These are phyloP conservation scores for Athalia rosae DNA, from an alignment of 2,888 invertebrate species.

Conservation along the genomic window DNA sequence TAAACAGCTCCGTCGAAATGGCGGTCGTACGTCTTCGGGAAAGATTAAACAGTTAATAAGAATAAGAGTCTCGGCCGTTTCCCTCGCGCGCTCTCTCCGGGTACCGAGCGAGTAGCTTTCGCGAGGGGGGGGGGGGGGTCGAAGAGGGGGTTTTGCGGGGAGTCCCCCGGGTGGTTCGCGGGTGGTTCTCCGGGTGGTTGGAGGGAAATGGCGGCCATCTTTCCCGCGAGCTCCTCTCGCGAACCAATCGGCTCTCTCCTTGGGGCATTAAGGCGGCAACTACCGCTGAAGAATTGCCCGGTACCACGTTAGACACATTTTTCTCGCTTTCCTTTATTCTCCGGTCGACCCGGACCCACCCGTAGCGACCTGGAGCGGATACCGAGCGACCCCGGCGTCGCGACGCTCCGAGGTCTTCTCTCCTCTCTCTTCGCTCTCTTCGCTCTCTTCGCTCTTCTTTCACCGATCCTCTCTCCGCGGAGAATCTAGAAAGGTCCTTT, in stretches of 20 bases:
- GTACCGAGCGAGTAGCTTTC: constrained; percentile 66
- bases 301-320: constrained; percentile 74
- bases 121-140: constrained; percentile 61
- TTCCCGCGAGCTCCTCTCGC: constrained; percentile 71
- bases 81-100: constrained; percentile 49
- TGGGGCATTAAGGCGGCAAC: constrained; percentile 73
- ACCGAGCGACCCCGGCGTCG: constrained; percentile 41
- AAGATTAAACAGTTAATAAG: constrained; percentile 74
- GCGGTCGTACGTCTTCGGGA: constrained; percentile 71
- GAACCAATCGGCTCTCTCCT: constrained; percentile 72
- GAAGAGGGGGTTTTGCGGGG: constrained; percentile 31
- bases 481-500: constrained; percentile 34
- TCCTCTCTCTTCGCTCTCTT: constrained; percentile 25
- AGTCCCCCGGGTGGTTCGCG: constrained; percentile 44
- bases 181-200: constrained; percentile 69
- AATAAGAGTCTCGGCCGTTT: constrained; percentile 71
- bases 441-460: not conserved
- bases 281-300: constrained; percentile 73
- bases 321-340: constrained; percentile 73
- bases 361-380: constrained; percentile 49
- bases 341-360: constrained; percentile 55
- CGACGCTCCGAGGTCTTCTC: constrained; percentile 47
- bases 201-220: constrained; percentile 74
- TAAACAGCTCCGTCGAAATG: constrained; percentile 71
- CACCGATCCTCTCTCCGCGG: constrained; percentile 14